phyloP scores from a whole-genome alignment of 1,140 invertebrate species.

The Eriocheir sinensis region DNA sequence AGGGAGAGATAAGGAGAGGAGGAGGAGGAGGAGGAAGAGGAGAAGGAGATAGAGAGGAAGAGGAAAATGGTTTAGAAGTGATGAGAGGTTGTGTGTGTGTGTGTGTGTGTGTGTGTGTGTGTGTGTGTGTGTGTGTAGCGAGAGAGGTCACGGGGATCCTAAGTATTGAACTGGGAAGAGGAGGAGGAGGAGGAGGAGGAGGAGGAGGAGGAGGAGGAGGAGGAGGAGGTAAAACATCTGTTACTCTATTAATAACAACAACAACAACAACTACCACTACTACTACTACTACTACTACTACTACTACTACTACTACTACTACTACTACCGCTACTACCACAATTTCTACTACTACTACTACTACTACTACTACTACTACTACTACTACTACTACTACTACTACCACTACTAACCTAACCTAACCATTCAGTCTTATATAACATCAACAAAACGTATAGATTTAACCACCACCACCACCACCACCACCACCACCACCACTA shows the following conservation, averaged over 20 bases:
- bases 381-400: conserved; percentile 18
- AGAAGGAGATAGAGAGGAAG: no score
- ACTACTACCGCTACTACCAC: neutral
- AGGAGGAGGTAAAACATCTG: no score
- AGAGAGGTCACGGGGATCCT: neutral
- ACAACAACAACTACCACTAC: neutral
- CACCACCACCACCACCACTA: no score
- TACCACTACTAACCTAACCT: neutral
- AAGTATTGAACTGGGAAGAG: neutral
- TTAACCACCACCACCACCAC: neutral
- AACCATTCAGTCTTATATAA: no score
- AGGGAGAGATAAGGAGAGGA: no score
- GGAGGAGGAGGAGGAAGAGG: no score
- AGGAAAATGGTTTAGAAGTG: no score
- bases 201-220: no score
- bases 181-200: neutral
- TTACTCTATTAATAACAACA: neutral
- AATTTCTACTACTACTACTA: neutral
- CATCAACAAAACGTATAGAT: no score
- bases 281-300: conserved; percentile 25
- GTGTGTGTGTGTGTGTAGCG: no score
- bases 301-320: neutral
- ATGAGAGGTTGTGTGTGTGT: no score
- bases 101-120: no score
- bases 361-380: neutral